Evolutionary conservation across 2,888 invertebrate species (phyloP), one percentile per base, ranked within the genome.

Genomic region (Sisyra nigra): DNA sequence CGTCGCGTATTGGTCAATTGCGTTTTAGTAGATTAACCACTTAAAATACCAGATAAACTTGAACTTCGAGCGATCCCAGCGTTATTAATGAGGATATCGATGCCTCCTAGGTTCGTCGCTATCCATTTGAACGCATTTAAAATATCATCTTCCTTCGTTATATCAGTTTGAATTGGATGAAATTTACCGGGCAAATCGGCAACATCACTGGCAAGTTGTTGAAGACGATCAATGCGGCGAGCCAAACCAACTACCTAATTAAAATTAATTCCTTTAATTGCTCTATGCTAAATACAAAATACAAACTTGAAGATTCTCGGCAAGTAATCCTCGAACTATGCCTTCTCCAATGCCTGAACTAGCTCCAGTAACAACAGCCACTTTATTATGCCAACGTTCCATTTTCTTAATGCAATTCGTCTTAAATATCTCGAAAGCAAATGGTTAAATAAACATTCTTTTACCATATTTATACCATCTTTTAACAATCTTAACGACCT

Each of bases 41-140:
- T 9, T 30, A 30, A 8, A 10, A 30, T 30, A 40, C 40, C 40
- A 30, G 13, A 14, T n/a, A 40, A 19, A 14, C 9, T 15, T 8
- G 11, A 14, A n/a, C 10, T 9, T 31, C 13, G n/a, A 30, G 31
- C 17, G 8, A 40, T 14, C 6, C 40, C 40, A 10, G 40, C 40
- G 14, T 40, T 40, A 11, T 40, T 40, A 8, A 40, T 11, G n/a
- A 40, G 31, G 14, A 40, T 31, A 30, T 40, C 40, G 2, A 40
- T 31, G 15, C 40, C 40, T 13, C 40, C 40, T 8, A 19, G n/a
- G n/a, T 18, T 31, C 6, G 13, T 11, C 10, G 29, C 31, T 3
- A 40, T 29, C 14, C 19, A 13, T 10, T 24, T 19, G 31, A 40
- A 40, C 7, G 32, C 40, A 14, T 15, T 10, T 31, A 31, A 15